A percentile compares a stretch with the other conserved stretches of the same genome.
Conservation (phyloP, 2,113 vertebrate species). For the Chionodraco myersi region DNA sequence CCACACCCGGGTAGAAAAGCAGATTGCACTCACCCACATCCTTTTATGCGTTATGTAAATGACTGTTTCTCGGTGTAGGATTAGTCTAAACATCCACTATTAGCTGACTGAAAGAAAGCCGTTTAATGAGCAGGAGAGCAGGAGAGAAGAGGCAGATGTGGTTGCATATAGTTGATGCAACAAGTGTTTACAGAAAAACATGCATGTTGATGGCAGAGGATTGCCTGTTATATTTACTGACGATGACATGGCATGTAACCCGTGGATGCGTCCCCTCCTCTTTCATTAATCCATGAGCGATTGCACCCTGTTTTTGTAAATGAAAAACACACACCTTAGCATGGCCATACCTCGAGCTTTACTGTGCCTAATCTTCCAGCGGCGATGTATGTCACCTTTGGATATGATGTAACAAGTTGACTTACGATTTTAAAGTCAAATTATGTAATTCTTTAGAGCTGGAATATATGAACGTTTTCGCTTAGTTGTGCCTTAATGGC, state of each 20-base stretch:
- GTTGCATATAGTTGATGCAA: slow-evolving; percentile 4
- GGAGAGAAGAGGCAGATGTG: background rate
- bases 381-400: background rate
- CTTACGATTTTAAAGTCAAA: slow-evolving; percentile 7
- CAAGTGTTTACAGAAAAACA: background rate
- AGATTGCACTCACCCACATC: slow-evolving; percentile 9
- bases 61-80: slow-evolving; percentile 1
- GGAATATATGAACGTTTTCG: background rate
- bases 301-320: background rate
- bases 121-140: slow-evolving; percentile 28
- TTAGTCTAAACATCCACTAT: slow-evolving; percentile 30
- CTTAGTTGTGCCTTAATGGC: background rate
- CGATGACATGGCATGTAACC: background rate
- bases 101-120: slow-evolving; percentile 10
- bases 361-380: background rate
- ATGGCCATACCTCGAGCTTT: background rate
- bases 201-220: background rate
- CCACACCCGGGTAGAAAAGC: slow-evolving; percentile 6
- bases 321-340: slow-evolving; percentile 11
- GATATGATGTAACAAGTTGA: background rate
- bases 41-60: slow-evolving; percentile 26
- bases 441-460: too few species aligned
- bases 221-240: slow-evolving; percentile 3
- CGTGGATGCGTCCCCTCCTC: background rate
- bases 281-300: slow-evolving; percentile 11